These are phyloP conservation scores for Apomyelois bistriatella DNA, from an alignment of 2,888 invertebrate species.

Conservation along the genomic window DNA sequence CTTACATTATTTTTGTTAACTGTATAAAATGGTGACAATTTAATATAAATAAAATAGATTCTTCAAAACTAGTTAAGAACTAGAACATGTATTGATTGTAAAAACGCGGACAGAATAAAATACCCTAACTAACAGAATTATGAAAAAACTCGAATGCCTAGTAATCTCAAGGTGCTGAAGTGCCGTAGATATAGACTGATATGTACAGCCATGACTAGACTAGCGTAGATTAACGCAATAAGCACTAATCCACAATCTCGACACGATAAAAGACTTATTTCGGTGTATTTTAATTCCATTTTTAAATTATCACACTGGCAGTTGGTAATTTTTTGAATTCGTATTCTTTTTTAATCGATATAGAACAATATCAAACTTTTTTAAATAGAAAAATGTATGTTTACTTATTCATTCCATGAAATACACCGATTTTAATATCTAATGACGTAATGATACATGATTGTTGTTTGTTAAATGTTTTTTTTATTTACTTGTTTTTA, in stretches of 20 bases:
- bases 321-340: neutral
- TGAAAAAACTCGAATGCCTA: constrained; percentile 23
- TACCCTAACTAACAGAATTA: neutral
- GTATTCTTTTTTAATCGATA: no score
- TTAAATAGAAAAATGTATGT: neutral
- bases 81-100: neutral
- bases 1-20: neutral
- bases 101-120: constrained; percentile 15
- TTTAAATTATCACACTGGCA: neutral
- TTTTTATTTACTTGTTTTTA: constrained; percentile 62
- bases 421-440: constrained; percentile 34
- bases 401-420: constrained; percentile 13
- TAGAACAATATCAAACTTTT: neutral
- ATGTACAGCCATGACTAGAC: constrained; percentile 71
- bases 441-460: constrained; percentile 37
- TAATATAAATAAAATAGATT: no score
- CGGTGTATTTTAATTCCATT: constrained; percentile 28
- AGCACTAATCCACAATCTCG: constrained; percentile 39
- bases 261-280: constrained; percentile 32
- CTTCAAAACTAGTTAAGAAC: neutral
- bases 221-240: constrained; percentile 40
- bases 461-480: constrained; percentile 75
- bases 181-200: constrained; percentile 70
- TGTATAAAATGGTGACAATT: no score
- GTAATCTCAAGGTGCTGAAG: constrained; percentile 59